Evolutionary conservation across 2,888 invertebrate genomes (phyloP).

Genomic region (Ornithoptera alexandrae): DNA sequence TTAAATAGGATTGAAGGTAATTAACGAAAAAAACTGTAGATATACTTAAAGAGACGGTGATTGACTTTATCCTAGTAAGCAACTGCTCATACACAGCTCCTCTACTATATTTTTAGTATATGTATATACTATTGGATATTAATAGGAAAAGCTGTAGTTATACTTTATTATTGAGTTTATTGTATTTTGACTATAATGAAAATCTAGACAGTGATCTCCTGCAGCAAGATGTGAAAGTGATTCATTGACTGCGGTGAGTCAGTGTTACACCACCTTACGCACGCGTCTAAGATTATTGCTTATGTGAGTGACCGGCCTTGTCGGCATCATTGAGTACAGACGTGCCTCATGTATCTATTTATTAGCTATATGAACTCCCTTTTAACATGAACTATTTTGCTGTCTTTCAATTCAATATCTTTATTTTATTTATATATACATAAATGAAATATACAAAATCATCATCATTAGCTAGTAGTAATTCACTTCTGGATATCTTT

Average conservation of each 20-base stretch:
- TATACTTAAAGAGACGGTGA: too few relatives aligned
- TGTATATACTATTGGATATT: neutral
- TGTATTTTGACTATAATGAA: neutral
- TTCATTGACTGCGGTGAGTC: slow-evolving; percentile 41
- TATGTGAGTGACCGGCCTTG: slow-evolving; percentile 67
- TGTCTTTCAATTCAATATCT: too few relatives aligned
- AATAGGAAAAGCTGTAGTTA: neutral
- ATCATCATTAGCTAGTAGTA: too few relatives aligned
- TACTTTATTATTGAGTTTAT: neutral
- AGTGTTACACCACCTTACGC: slow-evolving; percentile 52
- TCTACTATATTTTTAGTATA: too few relatives aligned
- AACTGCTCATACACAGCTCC: too few relatives aligned
- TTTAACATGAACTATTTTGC: neutral
- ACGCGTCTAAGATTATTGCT: slow-evolving; percentile 39
- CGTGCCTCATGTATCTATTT: slow-evolving; percentile 23
- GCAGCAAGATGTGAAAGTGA: slow-evolving; percentile 39
- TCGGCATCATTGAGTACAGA: slow-evolving; percentile 48
- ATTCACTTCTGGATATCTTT: too few relatives aligned
- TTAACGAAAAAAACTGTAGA: too few relatives aligned
- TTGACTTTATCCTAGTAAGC: too few relatives aligned
- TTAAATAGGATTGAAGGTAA: too few relatives aligned
- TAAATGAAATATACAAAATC: too few relatives aligned
- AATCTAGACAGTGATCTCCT: slow-evolving; percentile 7
- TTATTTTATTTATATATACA: too few relatives aligned
- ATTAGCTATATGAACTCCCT: neutral